Evolutionary conservation across 2,113 vertebrate genomes (phyloP), one percentile per base, ranked within the genome.

Genomic region (Protomyctophum bolini): DNA sequence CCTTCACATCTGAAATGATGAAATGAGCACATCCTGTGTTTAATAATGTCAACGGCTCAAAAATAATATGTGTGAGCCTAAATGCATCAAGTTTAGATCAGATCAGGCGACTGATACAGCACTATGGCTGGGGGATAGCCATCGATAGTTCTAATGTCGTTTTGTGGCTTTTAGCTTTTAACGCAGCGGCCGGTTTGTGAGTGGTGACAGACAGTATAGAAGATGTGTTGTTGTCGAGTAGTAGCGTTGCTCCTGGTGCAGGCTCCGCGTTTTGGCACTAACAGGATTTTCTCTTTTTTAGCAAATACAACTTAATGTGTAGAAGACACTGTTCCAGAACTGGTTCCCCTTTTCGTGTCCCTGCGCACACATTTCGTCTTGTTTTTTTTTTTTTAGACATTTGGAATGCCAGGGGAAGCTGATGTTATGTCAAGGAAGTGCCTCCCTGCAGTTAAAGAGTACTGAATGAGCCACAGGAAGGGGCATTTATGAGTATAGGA

Each of bases 341-440:
- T 72, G 77, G 51, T 80, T 68, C 75, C 82, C 21, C 21, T 21
- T 21, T 76, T 61, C 63, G 77, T 87, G 83, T 87, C 79, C 64
- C 55, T 57, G 51, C 15, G 29, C 62, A 78, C 64, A 82, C 69
- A 78, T 61, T 70, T 70, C 66, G 71, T 72, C 64, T 67, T 84
- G 55, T 80, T 70, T 66, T 52, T 41, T 15, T 68, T 66, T 55
- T 58, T 47, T 79, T 9, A 2, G n/a, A 58, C 41, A 74, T 57
- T 72, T 76, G 82, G 83, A 84, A 83, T 70, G 72, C 81, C 81
- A 56, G 77, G 89, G 88, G 90, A 91, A 92, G 75, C 52, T 67
- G 41, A 68, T 92, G 87, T 90, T 91, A 81, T 91, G 88, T 79
- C 75, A 86, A 77, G 88, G 89, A 91, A 86, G 84, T 86, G 80